phyloP scores from a whole-genome alignment of 2,113 vertebrate genomes.

The Petroica traversi region DNA sequence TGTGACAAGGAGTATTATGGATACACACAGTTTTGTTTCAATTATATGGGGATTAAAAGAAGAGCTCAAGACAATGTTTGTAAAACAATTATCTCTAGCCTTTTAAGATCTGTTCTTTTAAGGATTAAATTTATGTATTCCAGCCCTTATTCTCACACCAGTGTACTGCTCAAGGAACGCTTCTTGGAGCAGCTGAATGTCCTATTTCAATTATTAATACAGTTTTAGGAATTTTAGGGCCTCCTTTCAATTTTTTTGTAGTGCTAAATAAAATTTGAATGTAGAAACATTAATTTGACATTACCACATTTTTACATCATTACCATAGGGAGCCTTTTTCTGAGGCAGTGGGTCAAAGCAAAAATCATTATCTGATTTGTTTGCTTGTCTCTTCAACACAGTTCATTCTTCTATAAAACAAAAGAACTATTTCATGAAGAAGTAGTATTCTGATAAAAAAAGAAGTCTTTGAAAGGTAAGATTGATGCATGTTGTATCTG shows the following conservation, averaged over 20 bases:
- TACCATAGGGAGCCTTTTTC: neutral
- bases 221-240: neutral
- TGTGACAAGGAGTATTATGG: neutral
- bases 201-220: slow-evolving; percentile 42
- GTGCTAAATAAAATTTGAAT: slow-evolving; percentile 51
- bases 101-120: neutral
- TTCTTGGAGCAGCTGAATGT: slow-evolving; percentile 57
- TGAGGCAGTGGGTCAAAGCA: neutral
- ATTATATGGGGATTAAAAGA: neutral
- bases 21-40: neutral
- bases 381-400: neutral
- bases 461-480: neutral
- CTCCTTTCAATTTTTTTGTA: slow-evolving; percentile 45
- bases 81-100: neutral
- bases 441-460: neutral
- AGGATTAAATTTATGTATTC: neutral
- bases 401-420: neutral
- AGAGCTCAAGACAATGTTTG: neutral
- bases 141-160: neutral
- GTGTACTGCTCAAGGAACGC: slow-evolving; percentile 39
- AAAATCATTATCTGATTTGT: neutral
- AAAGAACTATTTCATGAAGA: neutral
- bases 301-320: neutral
- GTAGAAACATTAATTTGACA: neutral
- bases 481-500: neutral